Conservation (phyloP, 2,797 vertebrate genomes). For the Apogon talboti region DNA sequence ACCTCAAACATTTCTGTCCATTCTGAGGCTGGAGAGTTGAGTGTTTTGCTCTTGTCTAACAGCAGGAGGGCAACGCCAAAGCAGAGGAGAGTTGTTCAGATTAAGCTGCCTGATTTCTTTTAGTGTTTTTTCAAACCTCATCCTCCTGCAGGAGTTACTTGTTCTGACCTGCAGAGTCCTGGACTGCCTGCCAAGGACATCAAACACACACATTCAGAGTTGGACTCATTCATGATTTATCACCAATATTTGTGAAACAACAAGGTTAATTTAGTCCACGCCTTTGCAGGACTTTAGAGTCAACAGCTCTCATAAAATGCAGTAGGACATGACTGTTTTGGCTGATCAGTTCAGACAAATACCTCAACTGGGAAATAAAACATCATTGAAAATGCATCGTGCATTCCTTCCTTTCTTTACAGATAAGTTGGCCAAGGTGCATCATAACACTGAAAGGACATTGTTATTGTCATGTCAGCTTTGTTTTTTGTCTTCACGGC, state of each 20-base stretch:
- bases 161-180: slow-evolving; percentile 60
- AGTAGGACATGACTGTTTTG: slow-evolving; percentile 20
- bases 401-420: slow-evolving; percentile 31
- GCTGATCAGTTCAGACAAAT: slow-evolving; percentile 23
- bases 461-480: slow-evolving; percentile 27
- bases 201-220: slow-evolving; percentile 16
- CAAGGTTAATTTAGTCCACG: slow-evolving; percentile 42
- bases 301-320: slow-evolving; percentile 41
- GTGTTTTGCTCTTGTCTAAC: slow-evolving; percentile 51
- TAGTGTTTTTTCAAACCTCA: slow-evolving; percentile 48
- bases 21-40: slow-evolving; percentile 14
- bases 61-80: slow-evolving; percentile 27
- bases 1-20: too few species aligned
- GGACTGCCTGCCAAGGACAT: slow-evolving; percentile 55
- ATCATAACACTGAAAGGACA: slow-evolving; percentile 19
- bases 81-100: slow-evolving; percentile 47
- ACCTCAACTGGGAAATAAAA: slow-evolving; percentile 29
- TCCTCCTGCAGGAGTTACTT: slow-evolving; percentile 56
- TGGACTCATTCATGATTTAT: slow-evolving; percentile 58
- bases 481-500: slow-evolving; percentile 23
- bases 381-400: slow-evolving; percentile 30
- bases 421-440: slow-evolving; percentile 39
- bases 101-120: slow-evolving; percentile 54
- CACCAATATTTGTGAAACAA: slow-evolving; percentile 34
- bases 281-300: slow-evolving; percentile 34